phyloP scores from a whole-genome alignment of 1,140 invertebrate genomes.

The Dinoponera quadriceps region DNA sequence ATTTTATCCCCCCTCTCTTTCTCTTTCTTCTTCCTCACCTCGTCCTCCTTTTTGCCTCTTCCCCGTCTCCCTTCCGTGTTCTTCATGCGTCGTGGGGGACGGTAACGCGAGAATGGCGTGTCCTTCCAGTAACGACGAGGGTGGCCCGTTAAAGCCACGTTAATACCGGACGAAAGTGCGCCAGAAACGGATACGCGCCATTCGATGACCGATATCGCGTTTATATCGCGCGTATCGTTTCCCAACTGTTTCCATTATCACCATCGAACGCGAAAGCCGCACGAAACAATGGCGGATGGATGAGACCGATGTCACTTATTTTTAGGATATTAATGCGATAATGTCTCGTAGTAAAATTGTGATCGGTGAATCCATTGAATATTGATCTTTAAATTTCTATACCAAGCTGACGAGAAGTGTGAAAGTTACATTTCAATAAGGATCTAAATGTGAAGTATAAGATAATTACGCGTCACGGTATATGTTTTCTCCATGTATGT shows the following conservation, averaged over 20 bases:
- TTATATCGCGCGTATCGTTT: constrained; percentile 40
- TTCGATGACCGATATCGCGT: constrained; percentile 48
- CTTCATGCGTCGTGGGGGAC: constrained; percentile 36
- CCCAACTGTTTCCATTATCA: constrained; percentile 21
- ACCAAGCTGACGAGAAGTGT: too few relatives aligned
- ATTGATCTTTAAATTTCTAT: background rate
- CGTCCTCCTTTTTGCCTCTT: constrained; percentile 42
- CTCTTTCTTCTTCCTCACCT: background rate
- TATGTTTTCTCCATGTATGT: too few relatives aligned
- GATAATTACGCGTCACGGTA: background rate
- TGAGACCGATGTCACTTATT: background rate
- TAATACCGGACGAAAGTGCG: constrained; percentile 45
- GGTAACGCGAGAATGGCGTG: constrained; percentile 67
- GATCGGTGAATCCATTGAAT: background rate
- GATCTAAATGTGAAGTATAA: background rate
- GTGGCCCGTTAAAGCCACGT: constrained; percentile 66
- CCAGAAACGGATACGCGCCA: constrained; percentile 32
- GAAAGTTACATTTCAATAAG: too few relatives aligned
- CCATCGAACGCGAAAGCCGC: background rate
- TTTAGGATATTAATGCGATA: too few relatives aligned
- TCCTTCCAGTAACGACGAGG: constrained; percentile 62
- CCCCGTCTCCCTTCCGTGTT: constrained; percentile 24
- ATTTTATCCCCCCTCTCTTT: background rate
- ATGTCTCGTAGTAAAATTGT: too few relatives aligned
- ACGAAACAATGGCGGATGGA: background rate